These are phyloP conservation scores for Phoxinus dragarum DNA, from an alignment of 2,797 vertebrate genomes.

Conservation along the genomic window DNA sequence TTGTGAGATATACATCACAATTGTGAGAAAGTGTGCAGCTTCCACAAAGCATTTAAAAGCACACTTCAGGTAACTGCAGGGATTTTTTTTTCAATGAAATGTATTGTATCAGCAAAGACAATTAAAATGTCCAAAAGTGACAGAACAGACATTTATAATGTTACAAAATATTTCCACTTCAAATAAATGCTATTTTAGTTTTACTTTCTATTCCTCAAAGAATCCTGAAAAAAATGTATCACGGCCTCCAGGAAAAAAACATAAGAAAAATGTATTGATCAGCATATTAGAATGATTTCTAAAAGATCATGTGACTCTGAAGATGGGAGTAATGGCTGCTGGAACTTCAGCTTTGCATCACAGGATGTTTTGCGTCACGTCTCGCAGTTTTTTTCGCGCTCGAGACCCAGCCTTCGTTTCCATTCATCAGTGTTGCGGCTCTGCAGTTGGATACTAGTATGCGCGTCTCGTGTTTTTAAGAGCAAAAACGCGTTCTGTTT, in stretches of 20 bases:
- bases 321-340: background rate
- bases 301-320: background rate
- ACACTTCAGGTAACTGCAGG: background rate
- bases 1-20: background rate
- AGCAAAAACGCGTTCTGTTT: too few relatives aligned
- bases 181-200: background rate
- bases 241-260: background rate
- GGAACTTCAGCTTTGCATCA: background rate
- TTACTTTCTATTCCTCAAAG: conserved; percentile 1
- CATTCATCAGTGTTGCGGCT: too few relatives aligned
- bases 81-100: background rate
- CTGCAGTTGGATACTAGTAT: too few relatives aligned
- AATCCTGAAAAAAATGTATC: background rate
- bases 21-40: too few relatives aligned
- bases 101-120: too few relatives aligned
- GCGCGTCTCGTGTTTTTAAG: too few relatives aligned
- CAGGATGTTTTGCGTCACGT: too few relatives aligned
- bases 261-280: background rate
- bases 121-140: background rate
- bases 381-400: too few relatives aligned
- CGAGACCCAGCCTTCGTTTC: too few relatives aligned
- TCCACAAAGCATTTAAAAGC: background rate
- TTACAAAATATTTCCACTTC: background rate
- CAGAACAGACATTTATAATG: background rate
- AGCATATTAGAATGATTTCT: background rate